phyloP scores from a whole-genome alignment of 2,888 invertebrate genomes.

The Apamea epomidion region DNA sequence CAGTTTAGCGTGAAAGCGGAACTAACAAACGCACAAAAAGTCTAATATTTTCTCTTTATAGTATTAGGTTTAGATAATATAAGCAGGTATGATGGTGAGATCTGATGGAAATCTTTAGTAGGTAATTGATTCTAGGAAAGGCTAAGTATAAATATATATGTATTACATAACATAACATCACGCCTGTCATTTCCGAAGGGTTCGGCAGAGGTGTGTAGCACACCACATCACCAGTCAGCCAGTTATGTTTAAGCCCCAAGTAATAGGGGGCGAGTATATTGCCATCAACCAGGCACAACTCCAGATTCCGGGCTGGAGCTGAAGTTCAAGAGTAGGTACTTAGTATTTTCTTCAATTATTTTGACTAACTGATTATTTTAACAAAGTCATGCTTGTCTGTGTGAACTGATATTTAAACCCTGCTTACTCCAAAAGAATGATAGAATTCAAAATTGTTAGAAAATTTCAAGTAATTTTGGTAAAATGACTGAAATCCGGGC shows the following conservation, averaged over 20 bases:
- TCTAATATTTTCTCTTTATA: neutral
- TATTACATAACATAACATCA: neutral
- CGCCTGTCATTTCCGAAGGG: neutral
- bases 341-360: neutral
- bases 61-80: neutral
- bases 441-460: neutral
- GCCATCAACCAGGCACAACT: neutral
- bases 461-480: neutral
- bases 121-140: neutral
- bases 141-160: too few relatives aligned
- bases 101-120: neutral
- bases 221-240: too few relatives aligned
- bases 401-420: too few relatives aligned
- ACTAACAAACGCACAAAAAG: neutral
- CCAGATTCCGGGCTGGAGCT: neutral
- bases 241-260: neutral
- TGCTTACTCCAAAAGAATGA: neutral
- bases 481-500: conserved; percentile 9
- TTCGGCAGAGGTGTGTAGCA: neutral
- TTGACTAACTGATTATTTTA: neutral
- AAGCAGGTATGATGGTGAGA: neutral
- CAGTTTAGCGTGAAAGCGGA: too few relatives aligned
- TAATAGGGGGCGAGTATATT: neutral
- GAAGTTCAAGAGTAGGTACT: neutral
- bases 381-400: neutral